phyloP scores from a whole-genome alignment of 92 coral and sea anemone species.

The Micromussa lordhowensis region DNA sequence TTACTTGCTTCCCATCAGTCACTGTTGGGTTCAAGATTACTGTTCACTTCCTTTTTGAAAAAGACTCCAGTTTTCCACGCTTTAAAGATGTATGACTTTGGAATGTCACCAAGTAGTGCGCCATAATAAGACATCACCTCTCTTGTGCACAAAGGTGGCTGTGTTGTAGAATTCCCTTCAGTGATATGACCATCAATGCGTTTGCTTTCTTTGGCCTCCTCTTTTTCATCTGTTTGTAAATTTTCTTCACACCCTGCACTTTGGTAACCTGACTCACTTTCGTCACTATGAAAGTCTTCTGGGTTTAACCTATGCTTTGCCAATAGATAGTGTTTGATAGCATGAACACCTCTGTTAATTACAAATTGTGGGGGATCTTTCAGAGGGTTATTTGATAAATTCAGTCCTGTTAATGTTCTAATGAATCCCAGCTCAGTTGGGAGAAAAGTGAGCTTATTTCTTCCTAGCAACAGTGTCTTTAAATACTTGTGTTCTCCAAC shows the following conservation, averaged over 20 bases:
- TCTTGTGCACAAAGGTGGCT: background rate
- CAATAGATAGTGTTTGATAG: constrained; percentile 55
- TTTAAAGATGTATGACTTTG: constrained; percentile 67
- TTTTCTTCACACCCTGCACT: background rate
- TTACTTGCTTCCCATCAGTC: background rate
- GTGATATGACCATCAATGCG: background rate
- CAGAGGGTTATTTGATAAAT: constrained; percentile 67
- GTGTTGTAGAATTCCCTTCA: background rate
- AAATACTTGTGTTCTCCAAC: constrained; percentile 61
- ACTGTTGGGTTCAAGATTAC: background rate
- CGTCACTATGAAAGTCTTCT: constrained; percentile 3
- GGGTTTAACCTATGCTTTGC: constrained; percentile 62
- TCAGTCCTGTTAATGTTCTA: constrained; percentile 65
- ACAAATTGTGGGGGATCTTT: constrained; percentile 72
- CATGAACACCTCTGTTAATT: constrained; percentile 62
- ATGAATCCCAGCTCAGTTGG: constrained; percentile 73
- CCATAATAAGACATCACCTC: constrained; percentile 43
- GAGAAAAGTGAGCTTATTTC: constrained; percentile 58
- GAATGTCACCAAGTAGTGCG: constrained; percentile 45
- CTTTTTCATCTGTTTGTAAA: background rate
- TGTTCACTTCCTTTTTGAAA: constrained; percentile 37
- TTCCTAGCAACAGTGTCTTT: constrained; percentile 69
- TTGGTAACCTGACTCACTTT: constrained; percentile 9
- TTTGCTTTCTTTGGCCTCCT: background rate
- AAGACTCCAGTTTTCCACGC: constrained; percentile 82